Percentiles rank a stretch among this genome's conserved stretches.
These are phyloP conservation scores for Rhynchonema sp. DNA, from an alignment of 2,888 invertebrate species.

Conservation along the genomic window DNA sequence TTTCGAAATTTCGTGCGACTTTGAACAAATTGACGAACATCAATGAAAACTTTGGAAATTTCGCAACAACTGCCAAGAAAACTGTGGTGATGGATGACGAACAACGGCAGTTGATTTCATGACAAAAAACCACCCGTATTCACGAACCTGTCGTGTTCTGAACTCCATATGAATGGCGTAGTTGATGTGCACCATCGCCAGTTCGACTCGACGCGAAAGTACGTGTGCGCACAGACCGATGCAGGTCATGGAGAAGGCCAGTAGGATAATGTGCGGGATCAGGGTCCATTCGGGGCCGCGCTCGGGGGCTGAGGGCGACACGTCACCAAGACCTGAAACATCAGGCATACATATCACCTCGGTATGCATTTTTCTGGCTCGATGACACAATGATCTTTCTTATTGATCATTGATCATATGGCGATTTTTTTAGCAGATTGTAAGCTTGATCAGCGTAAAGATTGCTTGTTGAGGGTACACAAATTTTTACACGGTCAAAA, in stretches of 20 bases:
- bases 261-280: background rate
- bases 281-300: background rate
- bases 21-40: no score
- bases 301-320: background rate
- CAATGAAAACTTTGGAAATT: background rate
- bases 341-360: no score
- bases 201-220: background rate
- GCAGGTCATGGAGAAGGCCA: background rate
- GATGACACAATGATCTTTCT: no score
- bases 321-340: background rate
- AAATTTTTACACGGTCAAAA: no score
- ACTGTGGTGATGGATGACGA: background rate
- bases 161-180: slow-evolving; percentile 1
- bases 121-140: no score
- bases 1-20: no score
- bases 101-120: no score
- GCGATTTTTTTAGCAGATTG: no score
- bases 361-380: no score
- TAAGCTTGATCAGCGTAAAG: no score
- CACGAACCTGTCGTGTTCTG: background rate
- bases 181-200: background rate
- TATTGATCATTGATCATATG: no score
- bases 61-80: background rate
- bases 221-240: background rate
- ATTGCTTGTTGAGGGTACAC: no score